A percentile compares a stretch with the other conserved stretches of the same genome.
Conservation (phyloP, 2,888 invertebrate species). For the Lamproptera curius region DNA sequence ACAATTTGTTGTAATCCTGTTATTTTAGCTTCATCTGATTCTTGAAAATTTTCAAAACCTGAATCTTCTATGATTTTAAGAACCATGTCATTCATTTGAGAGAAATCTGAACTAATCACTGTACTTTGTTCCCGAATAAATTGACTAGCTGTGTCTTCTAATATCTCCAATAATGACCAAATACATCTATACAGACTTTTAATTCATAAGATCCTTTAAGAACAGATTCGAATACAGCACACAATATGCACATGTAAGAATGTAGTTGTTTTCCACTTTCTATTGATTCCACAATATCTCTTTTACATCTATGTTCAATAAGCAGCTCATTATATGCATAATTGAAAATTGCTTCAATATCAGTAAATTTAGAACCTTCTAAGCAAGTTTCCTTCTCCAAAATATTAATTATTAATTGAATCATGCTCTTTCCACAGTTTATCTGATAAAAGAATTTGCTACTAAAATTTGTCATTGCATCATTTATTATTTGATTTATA, state of each 20-base stretch:
- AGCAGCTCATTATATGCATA: slow-evolving; percentile 51
- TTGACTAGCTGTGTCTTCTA: slow-evolving; percentile 54
- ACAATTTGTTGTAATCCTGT: slow-evolving; percentile 82
- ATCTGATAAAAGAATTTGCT: slow-evolving; percentile 80
- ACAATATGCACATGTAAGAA: slow-evolving; percentile 58
- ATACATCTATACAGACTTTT: slow-evolving; percentile 34
- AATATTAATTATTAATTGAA: slow-evolving; percentile 68
- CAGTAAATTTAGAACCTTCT: slow-evolving; percentile 36
- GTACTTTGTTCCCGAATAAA: slow-evolving; percentile 55
- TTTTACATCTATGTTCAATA: slow-evolving; percentile 42
- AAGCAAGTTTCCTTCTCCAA: slow-evolving; percentile 36
- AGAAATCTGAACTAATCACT: slow-evolving; percentile 82
- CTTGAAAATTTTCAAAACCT: slow-evolving; percentile 35
- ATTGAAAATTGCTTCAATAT: slow-evolving; percentile 47
- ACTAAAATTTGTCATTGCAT: slow-evolving; percentile 65
- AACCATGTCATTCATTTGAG: slow-evolving; percentile 86
- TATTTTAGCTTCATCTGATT: slow-evolving; percentile 59
- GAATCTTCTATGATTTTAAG: slow-evolving; percentile 76
- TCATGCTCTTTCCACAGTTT: slow-evolving; percentile 77
- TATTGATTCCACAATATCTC: slow-evolving; percentile 67
- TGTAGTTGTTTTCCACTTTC: slow-evolving; percentile 73
- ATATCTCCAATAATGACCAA: slow-evolving; percentile 38
- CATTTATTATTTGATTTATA: slow-evolving; percentile 49
- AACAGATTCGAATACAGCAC: slow-evolving; percentile 47
- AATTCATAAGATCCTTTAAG: slow-evolving; percentile 39